Evolutionary conservation across 1,140 invertebrate genomes (phyloP).

Genomic region (Cydia fagiglandana): DNA sequence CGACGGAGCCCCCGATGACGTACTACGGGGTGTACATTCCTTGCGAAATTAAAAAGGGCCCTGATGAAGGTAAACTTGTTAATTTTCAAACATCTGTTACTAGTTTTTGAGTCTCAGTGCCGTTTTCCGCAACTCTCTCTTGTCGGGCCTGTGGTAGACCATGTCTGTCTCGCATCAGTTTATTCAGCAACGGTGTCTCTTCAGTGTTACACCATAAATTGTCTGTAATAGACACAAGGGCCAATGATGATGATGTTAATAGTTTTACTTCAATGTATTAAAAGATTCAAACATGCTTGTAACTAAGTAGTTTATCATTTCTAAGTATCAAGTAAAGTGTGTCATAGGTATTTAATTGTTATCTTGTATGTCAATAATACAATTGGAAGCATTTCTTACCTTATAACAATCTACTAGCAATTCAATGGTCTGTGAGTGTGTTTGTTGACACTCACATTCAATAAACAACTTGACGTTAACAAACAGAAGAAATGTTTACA

Average conservation of each 20-base stretch:
- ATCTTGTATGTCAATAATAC: not conserved
- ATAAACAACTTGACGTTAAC: too few relatives aligned
- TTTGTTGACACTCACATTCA: too few relatives aligned
- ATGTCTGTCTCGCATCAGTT: too few relatives aligned
- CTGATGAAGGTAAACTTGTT: constrained; percentile 69
- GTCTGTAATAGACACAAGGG: too few relatives aligned
- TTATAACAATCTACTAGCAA: not conserved
- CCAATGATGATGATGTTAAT: too few relatives aligned
- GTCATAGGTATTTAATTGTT: not conserved
- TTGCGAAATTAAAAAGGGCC: constrained; percentile 75
- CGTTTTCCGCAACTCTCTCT: too few relatives aligned
- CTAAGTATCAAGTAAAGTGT: not conserved
- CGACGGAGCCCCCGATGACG: constrained; percentile 57
- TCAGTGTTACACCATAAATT: too few relatives aligned
- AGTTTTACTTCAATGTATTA: constrained; percentile 32
- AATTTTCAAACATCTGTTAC: not conserved
- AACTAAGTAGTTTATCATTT: not conserved
- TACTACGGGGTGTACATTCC: constrained; percentile 78
- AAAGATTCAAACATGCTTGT: not conserved
- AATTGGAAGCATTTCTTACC: not conserved
- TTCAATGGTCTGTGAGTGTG: too few relatives aligned
- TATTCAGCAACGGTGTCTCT: too few relatives aligned
- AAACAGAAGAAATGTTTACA: too few relatives aligned
- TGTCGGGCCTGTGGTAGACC: too few relatives aligned
- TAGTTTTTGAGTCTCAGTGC: too few relatives aligned